Conservation (phyloP, 1,140 invertebrate species). For the Microplitis demolitor region DNA sequence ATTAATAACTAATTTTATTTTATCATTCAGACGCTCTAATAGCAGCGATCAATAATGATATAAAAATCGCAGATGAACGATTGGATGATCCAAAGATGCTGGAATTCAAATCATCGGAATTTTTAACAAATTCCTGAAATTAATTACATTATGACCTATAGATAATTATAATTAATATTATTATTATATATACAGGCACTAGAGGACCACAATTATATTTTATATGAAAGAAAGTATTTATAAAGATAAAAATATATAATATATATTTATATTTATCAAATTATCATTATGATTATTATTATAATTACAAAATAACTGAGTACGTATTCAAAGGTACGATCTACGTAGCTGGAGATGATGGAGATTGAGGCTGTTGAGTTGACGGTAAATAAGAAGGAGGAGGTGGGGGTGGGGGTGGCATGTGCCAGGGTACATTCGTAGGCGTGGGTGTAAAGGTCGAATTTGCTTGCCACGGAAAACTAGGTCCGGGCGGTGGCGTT, state of each 20-base stretch:
- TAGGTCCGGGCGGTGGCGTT: background rate
- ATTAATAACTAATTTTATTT: constrained; percentile 10
- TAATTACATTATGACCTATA: background rate
- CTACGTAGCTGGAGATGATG: background rate
- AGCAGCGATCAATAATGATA: constrained; percentile 76
- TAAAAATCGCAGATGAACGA: constrained; percentile 65
- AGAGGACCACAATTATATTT: too few relatives aligned
- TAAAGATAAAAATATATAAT: too few relatives aligned
- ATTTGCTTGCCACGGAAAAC: background rate
- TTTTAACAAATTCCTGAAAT: constrained; percentile 34
- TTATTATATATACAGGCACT: too few relatives aligned
- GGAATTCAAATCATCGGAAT: constrained; percentile 48
- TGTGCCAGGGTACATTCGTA: background rate
- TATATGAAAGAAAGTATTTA: too few relatives aligned
- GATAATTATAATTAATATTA: too few relatives aligned
- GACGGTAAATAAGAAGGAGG: background rate
- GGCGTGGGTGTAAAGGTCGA: background rate
- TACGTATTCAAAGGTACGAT: background rate
- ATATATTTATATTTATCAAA: too few relatives aligned
- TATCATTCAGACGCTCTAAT: constrained; percentile 71
- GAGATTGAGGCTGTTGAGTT: background rate
- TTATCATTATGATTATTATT: too few relatives aligned
- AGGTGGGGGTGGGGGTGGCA: constrained; percentile 3
- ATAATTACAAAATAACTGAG: too few relatives aligned
- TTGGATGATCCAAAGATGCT: constrained; percentile 61